Evolutionary conservation across 1,140 invertebrate species (phyloP).

Genomic region (Helicoverpa zea): DNA sequence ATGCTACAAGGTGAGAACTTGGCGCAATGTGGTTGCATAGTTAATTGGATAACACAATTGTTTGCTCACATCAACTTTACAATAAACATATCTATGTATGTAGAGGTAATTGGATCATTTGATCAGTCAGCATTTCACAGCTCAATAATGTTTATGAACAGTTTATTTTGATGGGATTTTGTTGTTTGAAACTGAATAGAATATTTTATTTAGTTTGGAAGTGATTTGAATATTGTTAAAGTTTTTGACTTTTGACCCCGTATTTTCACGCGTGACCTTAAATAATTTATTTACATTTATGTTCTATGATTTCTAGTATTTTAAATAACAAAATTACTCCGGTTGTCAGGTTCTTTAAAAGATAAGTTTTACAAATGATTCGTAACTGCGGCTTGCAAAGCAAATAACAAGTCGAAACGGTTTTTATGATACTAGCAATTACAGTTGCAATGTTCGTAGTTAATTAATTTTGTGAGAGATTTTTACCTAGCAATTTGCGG

Average conservation of each 20-base stretch:
- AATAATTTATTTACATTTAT: background rate
- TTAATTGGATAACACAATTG: conserved; percentile 53
- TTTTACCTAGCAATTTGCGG: background rate
- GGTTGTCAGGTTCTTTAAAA: too few relatives aligned
- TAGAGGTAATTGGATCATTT: background rate
- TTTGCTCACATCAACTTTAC: conserved; percentile 46
- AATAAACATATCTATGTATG: background rate
- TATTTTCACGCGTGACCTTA: conserved; percentile 5
- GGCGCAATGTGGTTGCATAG: conserved; percentile 44
- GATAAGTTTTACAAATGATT: too few relatives aligned
- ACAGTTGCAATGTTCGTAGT: background rate
- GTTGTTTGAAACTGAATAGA: conserved; percentile 27
- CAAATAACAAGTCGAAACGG: background rate
- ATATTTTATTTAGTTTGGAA: conserved; percentile 19
- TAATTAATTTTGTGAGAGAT: conserved; percentile 11
- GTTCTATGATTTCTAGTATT: background rate
- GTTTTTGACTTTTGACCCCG: background rate
- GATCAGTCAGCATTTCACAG: background rate
- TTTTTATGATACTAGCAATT: background rate
- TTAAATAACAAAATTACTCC: too few relatives aligned
- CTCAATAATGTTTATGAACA: background rate
- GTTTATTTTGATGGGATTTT: conserved; percentile 17
- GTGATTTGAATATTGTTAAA: conserved; percentile 21
- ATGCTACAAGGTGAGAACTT: conserved; percentile 19
- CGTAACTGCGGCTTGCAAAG: background rate